Conservation (phyloP, 2,113 vertebrate species). For the Poeciliopsis occidentalis region DNA sequence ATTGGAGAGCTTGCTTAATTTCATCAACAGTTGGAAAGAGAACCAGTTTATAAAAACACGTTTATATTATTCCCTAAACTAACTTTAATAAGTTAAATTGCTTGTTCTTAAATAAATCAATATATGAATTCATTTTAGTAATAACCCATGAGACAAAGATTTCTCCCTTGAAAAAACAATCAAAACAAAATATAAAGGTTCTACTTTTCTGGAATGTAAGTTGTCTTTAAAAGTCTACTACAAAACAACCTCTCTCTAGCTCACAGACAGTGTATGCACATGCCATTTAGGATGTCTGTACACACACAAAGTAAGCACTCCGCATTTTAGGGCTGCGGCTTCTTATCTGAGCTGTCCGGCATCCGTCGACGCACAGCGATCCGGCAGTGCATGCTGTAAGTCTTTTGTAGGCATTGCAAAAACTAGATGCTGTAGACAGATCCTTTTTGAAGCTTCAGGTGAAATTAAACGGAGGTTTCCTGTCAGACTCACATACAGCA, state of each 20-base stretch:
- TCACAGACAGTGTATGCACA: conserved; percentile 71
- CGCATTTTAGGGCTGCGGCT: conserved; percentile 52
- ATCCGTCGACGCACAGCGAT: conserved; percentile 40
- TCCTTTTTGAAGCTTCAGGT: conserved; percentile 52
- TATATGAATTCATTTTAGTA: conserved; percentile 83
- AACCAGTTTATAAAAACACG: conserved; percentile 74
- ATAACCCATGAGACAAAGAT: conserved; percentile 73
- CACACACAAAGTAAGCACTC: conserved; percentile 61
- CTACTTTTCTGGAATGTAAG: conserved; percentile 78
- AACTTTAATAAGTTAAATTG: conserved; percentile 88
- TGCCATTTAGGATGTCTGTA: conserved; percentile 68
- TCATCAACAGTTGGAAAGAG: conserved; percentile 70
- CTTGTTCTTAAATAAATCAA: conserved; percentile 86
- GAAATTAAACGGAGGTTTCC: conserved; percentile 33
- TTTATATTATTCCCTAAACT: conserved; percentile 86
- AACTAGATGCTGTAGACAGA: conserved; percentile 39
- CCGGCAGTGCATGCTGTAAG: conserved; percentile 18
- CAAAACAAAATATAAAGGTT: conserved; percentile 77
- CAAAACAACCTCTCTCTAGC: conserved; percentile 66
- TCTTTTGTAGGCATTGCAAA: conserved; percentile 35
- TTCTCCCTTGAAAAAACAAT: conserved; percentile 67
- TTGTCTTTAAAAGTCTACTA: conserved; percentile 73
- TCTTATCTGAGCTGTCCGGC: conserved; percentile 43
- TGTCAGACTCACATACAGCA: conserved; percentile 27
- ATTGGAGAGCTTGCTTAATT: conserved; percentile 63